These are phyloP conservation scores for Cotesia glomerata DNA, from an alignment of 1,140 invertebrate species.

Conservation along the genomic window DNA sequence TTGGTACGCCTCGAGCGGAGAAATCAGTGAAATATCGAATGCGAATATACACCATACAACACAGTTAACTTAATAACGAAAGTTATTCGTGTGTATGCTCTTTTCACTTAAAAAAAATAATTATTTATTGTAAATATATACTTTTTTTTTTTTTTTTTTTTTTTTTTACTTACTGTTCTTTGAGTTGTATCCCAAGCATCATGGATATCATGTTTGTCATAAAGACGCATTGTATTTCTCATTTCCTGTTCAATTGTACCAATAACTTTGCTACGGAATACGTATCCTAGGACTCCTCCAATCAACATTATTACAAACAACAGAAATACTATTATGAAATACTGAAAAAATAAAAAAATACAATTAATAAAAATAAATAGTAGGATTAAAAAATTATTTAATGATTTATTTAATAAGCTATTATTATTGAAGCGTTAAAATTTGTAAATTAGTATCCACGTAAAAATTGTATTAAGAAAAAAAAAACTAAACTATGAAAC, in stretches of 20 bases:
- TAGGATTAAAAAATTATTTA: not conserved
- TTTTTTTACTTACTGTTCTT: conserved; percentile 58
- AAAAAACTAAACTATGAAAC: too few relatives aligned
- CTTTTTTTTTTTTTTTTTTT: too few relatives aligned
- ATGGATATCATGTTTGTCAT: conserved; percentile 73
- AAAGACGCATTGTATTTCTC: conserved; percentile 75
- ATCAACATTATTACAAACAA: conserved; percentile 88
- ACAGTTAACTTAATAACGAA: not conserved
- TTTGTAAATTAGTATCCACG: conserved; percentile 6
- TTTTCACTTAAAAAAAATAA: conserved; percentile 11
- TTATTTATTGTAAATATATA: not conserved
- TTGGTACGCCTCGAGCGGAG: not conserved
- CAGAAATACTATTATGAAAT: conserved; percentile 84
- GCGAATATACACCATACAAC: not conserved
- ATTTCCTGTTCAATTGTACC: conserved; percentile 78
- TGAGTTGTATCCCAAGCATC: conserved; percentile 86
- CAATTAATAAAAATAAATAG: conserved; percentile 3
- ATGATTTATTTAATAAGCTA: too few relatives aligned
- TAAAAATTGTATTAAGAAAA: not conserved
- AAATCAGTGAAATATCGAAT: conserved; percentile 14
- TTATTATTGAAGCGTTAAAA: not conserved
- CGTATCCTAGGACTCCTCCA: conserved; percentile 86
- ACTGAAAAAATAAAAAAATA: conserved; percentile 67
- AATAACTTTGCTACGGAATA: conserved; percentile 81
- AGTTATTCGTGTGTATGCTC: not conserved